phyloP scores from a whole-genome alignment of 30 jellyfish, hydroid and myxozoan species.

The Mastigias papua region DNA sequence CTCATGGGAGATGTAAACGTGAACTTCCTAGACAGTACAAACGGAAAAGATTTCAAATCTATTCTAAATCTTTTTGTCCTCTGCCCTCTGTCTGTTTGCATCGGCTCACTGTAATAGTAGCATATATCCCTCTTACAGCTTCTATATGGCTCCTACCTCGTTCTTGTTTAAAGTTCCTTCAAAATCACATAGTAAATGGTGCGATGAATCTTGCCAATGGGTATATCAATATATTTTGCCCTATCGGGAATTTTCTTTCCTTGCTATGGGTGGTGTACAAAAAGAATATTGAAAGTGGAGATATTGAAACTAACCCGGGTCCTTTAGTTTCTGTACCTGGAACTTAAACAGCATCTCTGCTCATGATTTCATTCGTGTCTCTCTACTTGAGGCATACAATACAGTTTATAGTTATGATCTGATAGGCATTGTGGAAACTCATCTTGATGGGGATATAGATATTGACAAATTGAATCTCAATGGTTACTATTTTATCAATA shows the following conservation, averaged over 20 bases:
- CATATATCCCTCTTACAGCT: neutral
- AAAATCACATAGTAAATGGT: neutral
- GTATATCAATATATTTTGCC: neutral
- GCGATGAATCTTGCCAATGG: neutral
- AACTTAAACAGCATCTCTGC: neutral
- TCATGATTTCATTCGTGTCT: conserved; percentile 5
- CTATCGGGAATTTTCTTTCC: neutral
- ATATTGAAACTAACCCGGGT: neutral
- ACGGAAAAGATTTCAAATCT: conserved; percentile 43
- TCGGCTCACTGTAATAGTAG: neutral
- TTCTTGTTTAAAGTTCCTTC: neutral
- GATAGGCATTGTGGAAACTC: neutral
- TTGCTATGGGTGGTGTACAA: neutral
- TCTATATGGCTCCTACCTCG: neutral
- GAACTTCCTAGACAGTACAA: conserved; percentile 45
- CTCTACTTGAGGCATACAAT: neutral
- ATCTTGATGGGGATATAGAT: neutral
- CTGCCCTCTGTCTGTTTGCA: neutral
- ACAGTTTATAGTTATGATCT: neutral
- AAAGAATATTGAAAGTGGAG: neutral
- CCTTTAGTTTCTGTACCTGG: conserved; percentile 15
- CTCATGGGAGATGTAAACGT: conserved; percentile 81
- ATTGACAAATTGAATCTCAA: neutral
- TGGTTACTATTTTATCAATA: conserved; percentile 16
- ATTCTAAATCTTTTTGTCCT: conserved; percentile 15